Conservation (phyloP, 2,888 invertebrate genomes). For the Cataglyphis cursor region DNA sequence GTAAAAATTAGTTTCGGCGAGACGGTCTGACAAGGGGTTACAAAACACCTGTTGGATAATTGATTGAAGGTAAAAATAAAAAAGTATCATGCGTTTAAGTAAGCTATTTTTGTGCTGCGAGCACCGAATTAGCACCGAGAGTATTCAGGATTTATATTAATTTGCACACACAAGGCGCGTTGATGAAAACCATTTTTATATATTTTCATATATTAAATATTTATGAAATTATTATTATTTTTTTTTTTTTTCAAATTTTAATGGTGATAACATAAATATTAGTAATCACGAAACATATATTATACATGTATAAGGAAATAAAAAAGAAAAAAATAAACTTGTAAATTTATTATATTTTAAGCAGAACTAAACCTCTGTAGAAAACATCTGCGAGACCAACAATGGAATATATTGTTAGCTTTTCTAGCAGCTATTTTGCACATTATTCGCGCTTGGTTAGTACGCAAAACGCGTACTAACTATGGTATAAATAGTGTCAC, state of each 20-base stretch:
- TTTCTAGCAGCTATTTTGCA: slow-evolving; percentile 5
- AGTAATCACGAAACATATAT: background rate
- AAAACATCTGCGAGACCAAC: background rate
- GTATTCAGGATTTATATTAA: background rate
- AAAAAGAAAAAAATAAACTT: background rate
- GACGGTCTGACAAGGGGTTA: slow-evolving; percentile 12
- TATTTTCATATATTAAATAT: background rate
- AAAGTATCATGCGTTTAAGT: background rate
- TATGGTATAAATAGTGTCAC: slow-evolving; percentile 10
- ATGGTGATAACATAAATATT: background rate
- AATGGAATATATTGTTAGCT: slow-evolving; percentile 16
- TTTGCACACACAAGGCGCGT: background rate
- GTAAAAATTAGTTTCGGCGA: slow-evolving; percentile 27
- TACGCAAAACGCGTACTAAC: slow-evolving; percentile 21
- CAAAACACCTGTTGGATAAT: slow-evolving; percentile 24
- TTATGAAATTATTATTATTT: background rate
- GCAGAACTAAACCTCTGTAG: background rate
- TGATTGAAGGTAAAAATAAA: slow-evolving; percentile 25
- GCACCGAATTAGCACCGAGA: background rate
- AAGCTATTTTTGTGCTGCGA: background rate
- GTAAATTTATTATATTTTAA: background rate
- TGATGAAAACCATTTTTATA: background rate
- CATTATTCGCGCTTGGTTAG: slow-evolving; percentile 13
- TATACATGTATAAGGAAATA: background rate
- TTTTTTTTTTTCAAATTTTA: background rate